phyloP scores from a whole-genome alignment of 2,888 invertebrate genomes.

The Iselma pallidipennis region DNA sequence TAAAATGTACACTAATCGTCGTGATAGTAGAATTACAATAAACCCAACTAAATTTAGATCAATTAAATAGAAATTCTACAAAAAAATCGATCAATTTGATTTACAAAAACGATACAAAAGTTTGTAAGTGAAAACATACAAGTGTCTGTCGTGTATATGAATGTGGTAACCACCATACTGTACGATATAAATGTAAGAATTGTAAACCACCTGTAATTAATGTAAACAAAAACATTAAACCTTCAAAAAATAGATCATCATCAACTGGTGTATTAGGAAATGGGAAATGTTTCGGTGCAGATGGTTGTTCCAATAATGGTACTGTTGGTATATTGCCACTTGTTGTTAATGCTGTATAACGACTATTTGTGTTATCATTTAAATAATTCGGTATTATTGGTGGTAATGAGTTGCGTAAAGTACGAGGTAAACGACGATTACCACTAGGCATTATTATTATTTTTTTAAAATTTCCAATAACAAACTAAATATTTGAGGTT shows the following conservation, averaged over 20 bases:
- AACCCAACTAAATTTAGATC: slow-evolving; percentile 86
- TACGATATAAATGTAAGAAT: slow-evolving; percentile 92
- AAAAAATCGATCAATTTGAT: too few relatives aligned
- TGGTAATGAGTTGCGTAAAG: slow-evolving; percentile 37
- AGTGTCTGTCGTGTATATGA: slow-evolving; percentile 86
- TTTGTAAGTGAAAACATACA: slow-evolving; percentile 59
- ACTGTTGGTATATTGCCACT: slow-evolving; percentile 41
- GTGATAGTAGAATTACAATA: slow-evolving; percentile 77
- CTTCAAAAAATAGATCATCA: slow-evolving; percentile 83
- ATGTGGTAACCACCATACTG: slow-evolving; percentile 97
- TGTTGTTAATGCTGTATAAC: slow-evolving; percentile 44
- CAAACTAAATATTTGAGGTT: not conserved
- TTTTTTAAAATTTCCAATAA: not conserved
- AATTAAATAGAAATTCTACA: slow-evolving; percentile 93
- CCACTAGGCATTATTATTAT: slow-evolving; percentile 34
- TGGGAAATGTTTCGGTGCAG: slow-evolving; percentile 78
- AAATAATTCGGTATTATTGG: slow-evolving; percentile 42
- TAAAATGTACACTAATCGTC: slow-evolving; percentile 71
- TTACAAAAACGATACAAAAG: too few relatives aligned
- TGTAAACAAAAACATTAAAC: slow-evolving; percentile 80
- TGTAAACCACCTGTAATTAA: slow-evolving; percentile 81
- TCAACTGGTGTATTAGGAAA: slow-evolving; percentile 79
- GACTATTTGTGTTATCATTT: slow-evolving; percentile 39
- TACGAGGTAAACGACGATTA: slow-evolving; percentile 42
- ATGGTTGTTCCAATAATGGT: slow-evolving; percentile 54